Percentiles rank a stretch among this genome's conserved stretches.
These are phyloP conservation scores for Mercenaria mercenaria DNA, from an alignment of 1,140 invertebrate genomes.

Conservation along the genomic window DNA sequence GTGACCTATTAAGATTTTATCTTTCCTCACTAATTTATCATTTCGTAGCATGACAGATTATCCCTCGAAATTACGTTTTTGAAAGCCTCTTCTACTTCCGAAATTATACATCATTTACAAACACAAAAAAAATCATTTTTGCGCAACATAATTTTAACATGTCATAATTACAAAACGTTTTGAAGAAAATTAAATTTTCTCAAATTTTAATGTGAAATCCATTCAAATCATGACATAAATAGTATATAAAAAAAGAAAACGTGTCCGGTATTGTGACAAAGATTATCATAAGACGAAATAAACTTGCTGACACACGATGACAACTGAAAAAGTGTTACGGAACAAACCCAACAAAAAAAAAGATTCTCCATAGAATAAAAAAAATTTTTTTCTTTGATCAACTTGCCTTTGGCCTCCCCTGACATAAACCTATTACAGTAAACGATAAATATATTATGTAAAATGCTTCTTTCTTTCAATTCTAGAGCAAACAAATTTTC, in stretches of 20 bases:
- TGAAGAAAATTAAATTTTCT: not conserved
- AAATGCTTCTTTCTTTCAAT: not conserved
- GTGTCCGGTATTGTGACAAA: not conserved
- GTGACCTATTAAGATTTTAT: constrained; percentile 8
- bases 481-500: not conserved
- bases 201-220: not conserved
- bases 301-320: not conserved
- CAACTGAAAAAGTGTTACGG: not conserved
- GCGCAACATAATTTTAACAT: not conserved
- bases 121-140: not conserved
- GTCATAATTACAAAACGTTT: not conserved
- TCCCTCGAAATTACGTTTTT: not conserved
- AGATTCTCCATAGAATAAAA: not conserved
- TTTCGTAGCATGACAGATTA: not conserved
- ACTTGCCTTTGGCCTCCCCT: not conserved
- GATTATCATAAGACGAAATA: not conserved
- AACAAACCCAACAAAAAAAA: not conserved
- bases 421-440: not conserved
- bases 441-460: not conserved
- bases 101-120: constrained; percentile 12
- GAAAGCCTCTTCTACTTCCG: not conserved
- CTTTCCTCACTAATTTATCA: not conserved
- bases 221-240: not conserved
- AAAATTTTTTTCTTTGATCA: not conserved
- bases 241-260: not conserved